A percentile compares a stretch with the other conserved stretches of the same genome.
These are phyloP conservation scores for Metopolophium dirhodum DNA, from an alignment of 1,140 invertebrate genomes.

Conservation along the genomic window DNA sequence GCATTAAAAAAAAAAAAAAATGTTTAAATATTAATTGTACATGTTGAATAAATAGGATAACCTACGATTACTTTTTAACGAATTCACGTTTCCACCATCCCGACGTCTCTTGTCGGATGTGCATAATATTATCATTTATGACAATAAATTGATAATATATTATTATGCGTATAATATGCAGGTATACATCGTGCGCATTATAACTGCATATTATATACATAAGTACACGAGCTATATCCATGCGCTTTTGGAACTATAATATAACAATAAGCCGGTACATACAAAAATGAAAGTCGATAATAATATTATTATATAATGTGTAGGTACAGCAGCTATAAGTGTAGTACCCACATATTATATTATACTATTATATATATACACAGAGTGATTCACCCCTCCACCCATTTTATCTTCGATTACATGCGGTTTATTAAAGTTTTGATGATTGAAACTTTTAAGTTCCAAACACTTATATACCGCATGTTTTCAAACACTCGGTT, in stretches of 20 bases:
- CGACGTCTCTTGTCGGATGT: neutral
- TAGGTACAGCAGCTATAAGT: neutral
- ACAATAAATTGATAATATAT: neutral
- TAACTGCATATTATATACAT: neutral
- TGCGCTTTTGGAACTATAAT: constrained; percentile 22
- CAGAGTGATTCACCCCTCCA: neutral
- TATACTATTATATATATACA: neutral
- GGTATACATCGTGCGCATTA: neutral
- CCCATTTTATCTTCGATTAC: neutral
- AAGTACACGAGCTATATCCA: neutral
- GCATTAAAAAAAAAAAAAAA: neutral
- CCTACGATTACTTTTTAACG: neutral
- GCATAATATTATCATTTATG: neutral
- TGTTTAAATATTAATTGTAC: neutral
- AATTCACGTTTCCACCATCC: neutral
- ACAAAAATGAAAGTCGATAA: neutral
- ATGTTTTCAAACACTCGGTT: neutral
- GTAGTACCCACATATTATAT: neutral
- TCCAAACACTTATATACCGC: neutral
- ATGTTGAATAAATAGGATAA: neutral
- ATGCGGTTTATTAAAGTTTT: neutral
- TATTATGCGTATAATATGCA: neutral
- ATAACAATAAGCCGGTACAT: neutral
- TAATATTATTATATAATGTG: neutral
- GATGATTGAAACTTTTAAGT: neutral